phyloP scores from a whole-genome alignment of 2,888 invertebrate species.

The Drosophila neutralis region DNA sequence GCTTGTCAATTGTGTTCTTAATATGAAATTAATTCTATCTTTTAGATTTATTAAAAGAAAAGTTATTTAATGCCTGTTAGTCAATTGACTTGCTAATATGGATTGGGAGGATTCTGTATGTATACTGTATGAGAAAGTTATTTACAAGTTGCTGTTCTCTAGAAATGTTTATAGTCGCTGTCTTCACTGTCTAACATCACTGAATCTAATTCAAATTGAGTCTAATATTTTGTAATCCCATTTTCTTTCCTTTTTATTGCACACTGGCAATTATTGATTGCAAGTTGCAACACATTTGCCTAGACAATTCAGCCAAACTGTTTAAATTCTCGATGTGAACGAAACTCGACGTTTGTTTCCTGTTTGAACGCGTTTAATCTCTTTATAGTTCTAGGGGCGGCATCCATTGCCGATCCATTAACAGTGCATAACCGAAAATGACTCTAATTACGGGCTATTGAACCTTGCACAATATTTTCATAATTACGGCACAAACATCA shows the following conservation, averaged over 20 bases:
- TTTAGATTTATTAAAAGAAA: neutral
- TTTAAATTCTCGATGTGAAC: constrained; percentile 18
- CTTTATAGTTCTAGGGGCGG: constrained; percentile 5
- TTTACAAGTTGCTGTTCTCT: neutral
- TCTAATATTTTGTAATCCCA: neutral
- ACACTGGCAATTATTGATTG: neutral
- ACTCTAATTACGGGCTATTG: constrained; percentile 68
- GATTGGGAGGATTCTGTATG: neutral
- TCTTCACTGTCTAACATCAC: neutral
- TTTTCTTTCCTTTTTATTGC: neutral
- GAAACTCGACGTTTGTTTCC: constrained; percentile 40
- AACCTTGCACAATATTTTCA: constrained; percentile 79
- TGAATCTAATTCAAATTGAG: neutral
- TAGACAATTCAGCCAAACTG: constrained; percentile 1
- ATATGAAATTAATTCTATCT: neutral
- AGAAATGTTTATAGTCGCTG: neutral
- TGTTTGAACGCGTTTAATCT: constrained; percentile 16
- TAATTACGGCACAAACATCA: constrained; percentile 64
- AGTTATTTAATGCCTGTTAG: neutral
- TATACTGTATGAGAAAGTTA: neutral
- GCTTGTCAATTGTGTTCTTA: neutral
- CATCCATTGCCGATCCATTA: constrained; percentile 30
- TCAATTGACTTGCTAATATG: neutral
- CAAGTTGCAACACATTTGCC: constrained; percentile 8
- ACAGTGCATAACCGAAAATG: constrained; percentile 45